phyloP scores from a whole-genome alignment of 1,140 invertebrate genomes.

The Carposina sasakii region DNA sequence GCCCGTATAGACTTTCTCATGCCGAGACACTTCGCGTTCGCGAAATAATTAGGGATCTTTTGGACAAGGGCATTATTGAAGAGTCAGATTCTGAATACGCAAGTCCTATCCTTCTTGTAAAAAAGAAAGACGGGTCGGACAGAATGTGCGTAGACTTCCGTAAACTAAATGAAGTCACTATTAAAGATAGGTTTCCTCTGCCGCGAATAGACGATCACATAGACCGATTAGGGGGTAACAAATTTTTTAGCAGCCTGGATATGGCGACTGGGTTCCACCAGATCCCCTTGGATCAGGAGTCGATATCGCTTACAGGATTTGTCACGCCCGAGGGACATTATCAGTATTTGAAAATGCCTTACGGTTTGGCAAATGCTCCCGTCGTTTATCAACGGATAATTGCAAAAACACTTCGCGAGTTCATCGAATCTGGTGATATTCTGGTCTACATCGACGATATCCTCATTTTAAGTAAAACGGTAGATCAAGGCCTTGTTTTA shows the following conservation, averaged over 20 bases:
- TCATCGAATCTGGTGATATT: constrained; percentile 1
- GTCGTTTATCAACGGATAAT: constrained; percentile 11
- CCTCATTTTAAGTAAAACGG: too few species aligned
- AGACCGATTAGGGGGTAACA: constrained; percentile 14
- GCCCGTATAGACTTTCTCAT: constrained; percentile 10
- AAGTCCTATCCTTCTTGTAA: constrained; percentile 35
- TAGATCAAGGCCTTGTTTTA: too few species aligned
- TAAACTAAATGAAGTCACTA: constrained; percentile 24
- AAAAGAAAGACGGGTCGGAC: constrained; percentile 25
- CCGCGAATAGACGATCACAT: constrained; percentile 17
- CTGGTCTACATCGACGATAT: too few species aligned
- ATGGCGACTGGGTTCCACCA: neutral
- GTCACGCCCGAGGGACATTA: constrained; percentile 3
- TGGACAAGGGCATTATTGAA: constrained; percentile 25
- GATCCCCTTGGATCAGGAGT: neutral
- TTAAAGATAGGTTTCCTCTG: constrained; percentile 28
- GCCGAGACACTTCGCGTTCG: constrained; percentile 8
- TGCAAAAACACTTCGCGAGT: constrained; percentile 2
- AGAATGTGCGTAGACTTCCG: constrained; percentile 31
- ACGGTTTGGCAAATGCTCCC: constrained; percentile 12
- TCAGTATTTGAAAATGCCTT: constrained; percentile 16
- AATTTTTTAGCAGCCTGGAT: constrained; percentile 27
- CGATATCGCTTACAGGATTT: neutral
- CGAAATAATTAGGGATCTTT: constrained; percentile 27
- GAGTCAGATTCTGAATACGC: constrained; percentile 34